Percentiles rank a stretch among this genome's conserved stretches.
Conservation (phyloP, 1,140 invertebrate species). For the Gryllus bimaculatus region DNA sequence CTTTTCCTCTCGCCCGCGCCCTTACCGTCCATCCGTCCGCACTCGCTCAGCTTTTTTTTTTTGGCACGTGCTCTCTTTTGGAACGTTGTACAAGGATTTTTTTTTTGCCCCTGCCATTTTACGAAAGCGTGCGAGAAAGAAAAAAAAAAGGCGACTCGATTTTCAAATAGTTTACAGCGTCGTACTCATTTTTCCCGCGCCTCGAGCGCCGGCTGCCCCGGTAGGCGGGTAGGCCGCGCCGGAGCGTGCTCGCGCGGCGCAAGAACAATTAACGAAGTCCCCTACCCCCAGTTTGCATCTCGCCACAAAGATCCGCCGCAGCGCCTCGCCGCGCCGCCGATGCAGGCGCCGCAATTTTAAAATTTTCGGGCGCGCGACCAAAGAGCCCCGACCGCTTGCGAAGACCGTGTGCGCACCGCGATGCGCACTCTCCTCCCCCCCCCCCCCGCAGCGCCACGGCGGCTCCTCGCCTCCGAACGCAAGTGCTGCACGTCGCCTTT, state of each 20-base stretch:
- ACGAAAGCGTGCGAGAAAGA: background rate
- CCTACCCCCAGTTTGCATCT: background rate
- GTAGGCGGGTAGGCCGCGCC: too few relatives aligned
- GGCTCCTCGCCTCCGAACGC: too few relatives aligned
- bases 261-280: background rate
- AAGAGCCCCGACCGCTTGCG: background rate
- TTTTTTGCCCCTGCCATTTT: background rate
- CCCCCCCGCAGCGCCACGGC: too few relatives aligned
- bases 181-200: too few relatives aligned
- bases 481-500: too few relatives aligned
- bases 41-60: background rate
- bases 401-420: background rate
- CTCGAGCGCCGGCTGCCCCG: too few relatives aligned
- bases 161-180: background rate
- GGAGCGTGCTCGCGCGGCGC: too few relatives aligned
- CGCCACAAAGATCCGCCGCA: background rate
- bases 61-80: background rate
- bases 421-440: too few relatives aligned
- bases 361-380: background rate
- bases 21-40: background rate
- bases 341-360: background rate
- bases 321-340: too few relatives aligned
- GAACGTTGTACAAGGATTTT: background rate
- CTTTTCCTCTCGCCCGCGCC: background rate
- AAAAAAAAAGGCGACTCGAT: background rate